phyloP scores from a whole-genome alignment of 2,888 invertebrate species.

The Campaea margaritaria region DNA sequence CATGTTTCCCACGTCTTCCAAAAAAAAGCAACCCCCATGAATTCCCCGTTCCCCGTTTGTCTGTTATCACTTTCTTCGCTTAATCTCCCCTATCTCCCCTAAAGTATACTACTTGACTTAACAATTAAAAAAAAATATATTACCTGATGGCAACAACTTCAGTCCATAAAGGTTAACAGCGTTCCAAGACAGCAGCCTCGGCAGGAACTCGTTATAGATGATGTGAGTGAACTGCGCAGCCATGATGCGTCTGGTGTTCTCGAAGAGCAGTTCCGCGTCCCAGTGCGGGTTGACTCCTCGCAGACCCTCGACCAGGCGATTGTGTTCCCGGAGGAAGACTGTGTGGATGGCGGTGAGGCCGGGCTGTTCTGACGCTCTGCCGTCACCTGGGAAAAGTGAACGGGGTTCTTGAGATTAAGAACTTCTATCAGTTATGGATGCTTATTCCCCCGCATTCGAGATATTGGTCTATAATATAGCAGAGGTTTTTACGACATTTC shows the following conservation, averaged over 20 bases:
- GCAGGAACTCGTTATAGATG: slow-evolving; percentile 95
- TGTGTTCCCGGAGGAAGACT: slow-evolving; percentile 95
- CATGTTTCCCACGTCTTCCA: no score
- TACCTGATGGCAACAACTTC: slow-evolving; percentile 90
- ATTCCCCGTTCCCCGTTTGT: no score
- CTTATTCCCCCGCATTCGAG: no score
- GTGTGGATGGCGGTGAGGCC: slow-evolving; percentile 95
- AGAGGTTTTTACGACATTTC: no score
- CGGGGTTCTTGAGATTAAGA: no score
- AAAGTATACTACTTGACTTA: no score
- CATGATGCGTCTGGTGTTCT: slow-evolving; percentile 91
- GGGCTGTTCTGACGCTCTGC: slow-evolving; percentile 96
- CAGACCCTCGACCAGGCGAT: slow-evolving; percentile 92
- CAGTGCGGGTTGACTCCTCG: slow-evolving; percentile 94
- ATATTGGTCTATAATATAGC: no score
- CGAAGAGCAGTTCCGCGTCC: slow-evolving; percentile 94
- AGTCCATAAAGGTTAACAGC: slow-evolving; percentile 95
- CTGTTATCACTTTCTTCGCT: no score
- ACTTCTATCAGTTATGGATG: no score
- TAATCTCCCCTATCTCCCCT: no score
- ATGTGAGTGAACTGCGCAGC: slow-evolving; percentile 92
- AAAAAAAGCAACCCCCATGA: no score
- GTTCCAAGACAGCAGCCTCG: slow-evolving; percentile 95
- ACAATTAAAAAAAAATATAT: slow-evolving; percentile 16
- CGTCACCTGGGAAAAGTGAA: slow-evolving; percentile 86